Evolutionary conservation across 2,888 invertebrate species (phyloP).

Genomic region (Theretra japonica): DNA sequence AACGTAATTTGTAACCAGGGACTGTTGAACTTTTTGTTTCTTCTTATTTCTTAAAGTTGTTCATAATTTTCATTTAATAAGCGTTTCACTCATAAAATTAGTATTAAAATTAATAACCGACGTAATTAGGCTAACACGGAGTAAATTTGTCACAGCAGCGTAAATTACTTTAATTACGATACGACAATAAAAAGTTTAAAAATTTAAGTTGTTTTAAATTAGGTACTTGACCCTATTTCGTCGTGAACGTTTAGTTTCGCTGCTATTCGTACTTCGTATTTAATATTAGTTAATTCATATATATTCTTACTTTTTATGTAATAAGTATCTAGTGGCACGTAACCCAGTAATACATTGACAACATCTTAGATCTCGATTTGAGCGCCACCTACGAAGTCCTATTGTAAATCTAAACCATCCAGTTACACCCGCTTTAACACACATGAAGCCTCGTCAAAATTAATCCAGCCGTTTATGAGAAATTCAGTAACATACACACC

Average conservation of each 20-base stretch:
- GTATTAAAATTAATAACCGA: not conserved
- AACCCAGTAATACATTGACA: too few species aligned
- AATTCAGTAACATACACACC: too few species aligned
- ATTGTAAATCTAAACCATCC: too few species aligned
- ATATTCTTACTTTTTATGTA: too few species aligned
- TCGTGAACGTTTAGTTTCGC: conserved; percentile 4
- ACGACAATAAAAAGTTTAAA: conserved; percentile 14
- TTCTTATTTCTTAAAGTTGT: not conserved
- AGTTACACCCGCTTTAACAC: too few species aligned
- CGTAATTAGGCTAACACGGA: conserved; percentile 5
- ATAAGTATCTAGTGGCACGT: too few species aligned
- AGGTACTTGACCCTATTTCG: conserved; percentile 14
- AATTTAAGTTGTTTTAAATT: conserved; percentile 14
- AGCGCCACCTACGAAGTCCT: too few species aligned
- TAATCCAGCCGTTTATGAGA: too few species aligned
- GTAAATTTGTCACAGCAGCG: conserved; percentile 11
- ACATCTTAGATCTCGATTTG: too few species aligned
- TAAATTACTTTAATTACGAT: conserved; percentile 13
- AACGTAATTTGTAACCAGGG: too few species aligned
- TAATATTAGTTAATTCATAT: not conserved
- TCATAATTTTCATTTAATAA: not conserved
- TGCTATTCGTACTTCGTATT: not conserved
- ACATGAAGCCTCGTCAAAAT: too few species aligned
- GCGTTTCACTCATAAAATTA: not conserved
- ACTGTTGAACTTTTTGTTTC: too few species aligned